Evolutionary conservation across 2,113 vertebrate genomes (phyloP), one percentile per base, ranked within the genome.

Genomic region (Scortum barcoo): DNA sequence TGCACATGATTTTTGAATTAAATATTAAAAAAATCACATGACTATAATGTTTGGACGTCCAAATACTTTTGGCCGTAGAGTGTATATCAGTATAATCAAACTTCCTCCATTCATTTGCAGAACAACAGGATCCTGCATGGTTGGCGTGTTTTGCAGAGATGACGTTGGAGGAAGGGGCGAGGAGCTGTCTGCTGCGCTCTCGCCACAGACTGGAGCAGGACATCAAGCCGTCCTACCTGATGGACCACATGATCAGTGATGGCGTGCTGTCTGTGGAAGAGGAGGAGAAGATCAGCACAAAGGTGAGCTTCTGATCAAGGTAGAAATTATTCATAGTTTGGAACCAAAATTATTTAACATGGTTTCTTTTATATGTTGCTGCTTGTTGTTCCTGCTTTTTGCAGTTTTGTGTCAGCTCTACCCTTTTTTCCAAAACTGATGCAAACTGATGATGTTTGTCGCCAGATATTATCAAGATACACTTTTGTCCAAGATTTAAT

Each of bases 201-300:
- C 95, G 94, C 58, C 83, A 92, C 83, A 95, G 87, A 19, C 74
- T 99, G 93, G 97, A 97, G 92, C 95, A 94, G 85, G 97, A 99
- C 85, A 97, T 99, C 83, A 97, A 97, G 85, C 96, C 97, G 22
- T 79, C 93, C 30, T 97, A 97, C 74, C 96, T 99, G 88, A 98
- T 99, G 97, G 98, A 99, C 86, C 95, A 89, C 88, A 96, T 99
- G 97, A 91, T 99, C 95, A 95, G 93, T 69, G 97, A 99, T 0
- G 95, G 94, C 10, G 95, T 96, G 40, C 93, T 99, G 71, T 97
- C 94, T 0, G 48, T 72, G 22, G 93, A 95, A 0, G 98, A 99
- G 76, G 98, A 99, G 57, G 96, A 97, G 46, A 95, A 63, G 85
- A 94, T 99, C 50, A 96, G 76, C 87, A 92, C 88, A 57, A 93